Conservation (phyloP, 2,888 invertebrate genomes). For the Papilio protenor region DNA sequence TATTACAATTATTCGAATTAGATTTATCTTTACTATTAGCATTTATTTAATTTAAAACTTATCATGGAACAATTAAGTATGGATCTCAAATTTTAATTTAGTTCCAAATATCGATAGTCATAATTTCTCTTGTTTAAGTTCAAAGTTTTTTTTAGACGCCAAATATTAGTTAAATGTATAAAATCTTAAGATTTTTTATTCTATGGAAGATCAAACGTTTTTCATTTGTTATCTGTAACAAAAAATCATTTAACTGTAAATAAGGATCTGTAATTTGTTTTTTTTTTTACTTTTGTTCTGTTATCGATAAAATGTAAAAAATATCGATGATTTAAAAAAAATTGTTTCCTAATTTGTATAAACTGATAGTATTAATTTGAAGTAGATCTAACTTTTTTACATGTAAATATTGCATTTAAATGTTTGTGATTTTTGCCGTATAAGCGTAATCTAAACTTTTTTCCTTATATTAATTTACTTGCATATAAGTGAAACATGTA, state of each 20-base stretch:
- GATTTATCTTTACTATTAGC: conserved; percentile 54
- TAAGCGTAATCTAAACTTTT: conserved; percentile 59
- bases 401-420: conserved; percentile 82
- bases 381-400: conserved; percentile 59
- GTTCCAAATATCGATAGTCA: conserved; percentile 82
- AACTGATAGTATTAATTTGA: conserved; percentile 53
- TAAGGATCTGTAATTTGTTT: conserved; percentile 60
- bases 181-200: conserved; percentile 43
- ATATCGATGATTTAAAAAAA: conserved; percentile 50
- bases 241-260: conserved; percentile 59
- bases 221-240: conserved; percentile 53
- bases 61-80: conserved; percentile 59
- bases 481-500: conserved; percentile 74
- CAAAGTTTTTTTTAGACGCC: conserved; percentile 69
- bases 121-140: conserved; percentile 63
- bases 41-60: conserved; percentile 58
- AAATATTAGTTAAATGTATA: conserved; percentile 79
- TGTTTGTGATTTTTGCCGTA: conserved; percentile 71
- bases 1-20: conserved; percentile 60
- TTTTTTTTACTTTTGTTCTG: conserved; percentile 64
- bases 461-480: conserved; percentile 61
- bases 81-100: conserved; percentile 80
- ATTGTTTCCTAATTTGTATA: conserved; percentile 62
- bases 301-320: conserved; percentile 62
- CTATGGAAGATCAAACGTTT: conserved; percentile 45